Percentiles rank a stretch among this genome's conserved stretches.
Conservation (phyloP, 2,797 vertebrate genomes). For the Sciurus carolinensis region DNA sequence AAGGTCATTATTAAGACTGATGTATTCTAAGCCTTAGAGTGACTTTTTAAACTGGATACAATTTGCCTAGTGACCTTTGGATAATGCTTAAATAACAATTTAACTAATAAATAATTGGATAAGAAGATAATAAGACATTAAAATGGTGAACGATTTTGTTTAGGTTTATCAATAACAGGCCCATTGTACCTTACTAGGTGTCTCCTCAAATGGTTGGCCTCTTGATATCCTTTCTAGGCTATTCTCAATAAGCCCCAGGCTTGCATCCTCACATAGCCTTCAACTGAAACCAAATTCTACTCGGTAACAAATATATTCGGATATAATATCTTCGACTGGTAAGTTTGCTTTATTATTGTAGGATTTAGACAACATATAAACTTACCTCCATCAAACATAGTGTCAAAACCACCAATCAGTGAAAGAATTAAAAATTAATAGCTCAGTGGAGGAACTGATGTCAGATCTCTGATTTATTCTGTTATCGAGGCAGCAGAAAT, state of each 20-base stretch:
- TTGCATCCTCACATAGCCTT: background rate
- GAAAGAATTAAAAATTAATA: slow-evolving; percentile 51
- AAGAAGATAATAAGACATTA: background rate
- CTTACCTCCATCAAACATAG: background rate
- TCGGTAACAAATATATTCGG: slow-evolving; percentile 27
- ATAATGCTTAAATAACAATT: slow-evolving; percentile 42
- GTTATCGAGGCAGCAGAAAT: background rate
- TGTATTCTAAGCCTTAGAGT: background rate
- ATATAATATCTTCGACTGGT: slow-evolving; percentile 26
- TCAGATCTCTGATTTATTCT: slow-evolving; percentile 37
- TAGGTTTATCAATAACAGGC: background rate
- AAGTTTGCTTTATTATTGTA: slow-evolving; percentile 41
- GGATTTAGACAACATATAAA: slow-evolving; percentile 57
- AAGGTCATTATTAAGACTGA: background rate
- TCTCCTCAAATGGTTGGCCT: background rate
- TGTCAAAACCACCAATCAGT: background rate
- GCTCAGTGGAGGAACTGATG: background rate
- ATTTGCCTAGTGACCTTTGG: background rate
- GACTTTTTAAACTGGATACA: background rate
- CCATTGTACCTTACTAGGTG: background rate
- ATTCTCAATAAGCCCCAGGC: background rate
- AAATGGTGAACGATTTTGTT: slow-evolving; percentile 17
- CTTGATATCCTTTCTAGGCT: background rate
- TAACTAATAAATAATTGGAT: slow-evolving; percentile 22
- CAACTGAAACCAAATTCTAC: background rate